These are phyloP conservation scores for Chydorus sphaericus DNA, from an alignment of 2,888 invertebrate species.

Conservation along the genomic window DNA sequence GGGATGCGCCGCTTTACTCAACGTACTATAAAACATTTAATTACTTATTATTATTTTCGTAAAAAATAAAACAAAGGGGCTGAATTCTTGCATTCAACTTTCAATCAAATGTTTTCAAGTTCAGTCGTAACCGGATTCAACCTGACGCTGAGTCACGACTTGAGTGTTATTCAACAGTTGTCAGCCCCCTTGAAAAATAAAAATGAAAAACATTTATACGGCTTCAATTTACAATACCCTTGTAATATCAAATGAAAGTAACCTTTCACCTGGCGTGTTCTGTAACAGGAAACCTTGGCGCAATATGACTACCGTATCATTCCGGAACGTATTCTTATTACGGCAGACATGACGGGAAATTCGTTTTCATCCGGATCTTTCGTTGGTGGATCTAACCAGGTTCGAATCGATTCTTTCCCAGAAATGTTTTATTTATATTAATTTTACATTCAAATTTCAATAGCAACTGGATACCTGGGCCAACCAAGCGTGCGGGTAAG, in stretches of 20 bases:
- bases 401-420: no score
- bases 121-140: not conserved
- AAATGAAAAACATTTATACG: no score
- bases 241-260: not conserved
- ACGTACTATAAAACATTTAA: not conserved
- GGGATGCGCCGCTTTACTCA: constrained; percentile 2
- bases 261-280: not conserved
- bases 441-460: no score
- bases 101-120: not conserved
- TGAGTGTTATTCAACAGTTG: no score
- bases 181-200: no score
- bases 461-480: constrained; percentile 3
- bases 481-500: constrained; percentile 1
- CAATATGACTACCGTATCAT: not conserved
- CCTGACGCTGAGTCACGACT: no score
- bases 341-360: constrained; percentile 2
- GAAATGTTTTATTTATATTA: no score
- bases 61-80: not conserved
- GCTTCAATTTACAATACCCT: no score
- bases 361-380: not conserved
- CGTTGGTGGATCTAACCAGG: constrained; percentile 2
- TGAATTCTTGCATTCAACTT: not conserved
- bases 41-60: not conserved
- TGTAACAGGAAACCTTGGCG: constrained; percentile 3
- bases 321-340: constrained; percentile 3